A percentile compares a stretch with the other conserved stretches of the same genome.
Evolutionary conservation across 2,888 invertebrate genomes (phyloP).

Genomic region (Macrosiphum euphorbiae): DNA sequence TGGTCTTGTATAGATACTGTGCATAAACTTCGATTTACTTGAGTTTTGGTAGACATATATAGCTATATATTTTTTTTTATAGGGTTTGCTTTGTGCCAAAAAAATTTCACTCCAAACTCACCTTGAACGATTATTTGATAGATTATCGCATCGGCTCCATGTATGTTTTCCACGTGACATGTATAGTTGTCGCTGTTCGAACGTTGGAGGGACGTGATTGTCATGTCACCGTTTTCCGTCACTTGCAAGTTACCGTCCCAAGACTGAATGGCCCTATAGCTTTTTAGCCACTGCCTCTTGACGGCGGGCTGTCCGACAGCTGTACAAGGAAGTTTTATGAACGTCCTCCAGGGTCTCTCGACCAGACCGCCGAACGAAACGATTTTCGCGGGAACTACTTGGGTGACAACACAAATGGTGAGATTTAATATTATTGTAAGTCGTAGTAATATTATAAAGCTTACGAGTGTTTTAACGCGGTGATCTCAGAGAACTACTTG

Average conservation of each 20-base stretch:
- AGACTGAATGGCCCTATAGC: conserved; percentile 69
- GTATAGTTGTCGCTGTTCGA: conserved; percentile 80
- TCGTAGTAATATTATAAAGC: background rate
- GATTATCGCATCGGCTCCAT: conserved; percentile 78
- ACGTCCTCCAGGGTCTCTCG: conserved; percentile 78
- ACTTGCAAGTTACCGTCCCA: conserved; percentile 68
- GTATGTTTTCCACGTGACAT: conserved; percentile 77
- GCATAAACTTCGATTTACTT: background rate
- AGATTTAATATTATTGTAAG: background rate
- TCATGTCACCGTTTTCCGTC: conserved; percentile 75
- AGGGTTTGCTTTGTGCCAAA: background rate
- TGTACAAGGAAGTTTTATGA: conserved; percentile 77
- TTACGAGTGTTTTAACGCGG: background rate
- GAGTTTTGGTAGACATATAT: background rate
- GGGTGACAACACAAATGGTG: background rate
- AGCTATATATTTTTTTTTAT: background rate
- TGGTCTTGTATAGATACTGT: background rate
- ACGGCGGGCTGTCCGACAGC: conserved; percentile 76
- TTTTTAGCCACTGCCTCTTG: conserved; percentile 77
- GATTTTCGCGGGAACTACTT: conserved; percentile 77
- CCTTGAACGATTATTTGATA: conserved; percentile 79
- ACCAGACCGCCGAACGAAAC: conserved; percentile 80
- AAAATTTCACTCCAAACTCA: conserved; percentile 66
- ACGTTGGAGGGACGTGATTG: conserved; percentile 77
- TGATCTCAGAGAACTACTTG: background rate